Base-by-base conservation (phyloP, 2,113 vertebrate species). In the Phylloscopus trochilus region DNA sequence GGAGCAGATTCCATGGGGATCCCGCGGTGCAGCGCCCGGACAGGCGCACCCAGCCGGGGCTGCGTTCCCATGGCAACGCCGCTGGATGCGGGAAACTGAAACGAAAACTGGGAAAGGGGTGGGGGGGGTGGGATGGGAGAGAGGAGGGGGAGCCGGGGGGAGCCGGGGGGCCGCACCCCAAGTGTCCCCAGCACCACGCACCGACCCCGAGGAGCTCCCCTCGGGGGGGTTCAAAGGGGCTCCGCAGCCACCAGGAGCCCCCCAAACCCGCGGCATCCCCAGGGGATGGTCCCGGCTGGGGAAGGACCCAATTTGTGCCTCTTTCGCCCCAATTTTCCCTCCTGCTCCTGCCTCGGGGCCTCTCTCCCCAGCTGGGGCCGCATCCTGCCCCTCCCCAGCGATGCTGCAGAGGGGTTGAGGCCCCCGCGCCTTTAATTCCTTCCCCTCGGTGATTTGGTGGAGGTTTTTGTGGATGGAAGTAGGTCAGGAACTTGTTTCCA, bases 31-130 rank as follows among this genome's bases (percentile, higher is more conserved):
- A 70, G 88, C 0, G 76, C 81, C 97, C 95, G 95, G 97, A 96
- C 91, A 43, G 44, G 96, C 9, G 85, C 96, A 96, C 49, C 90
- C 90, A 83, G 95, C 86, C 44, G 64, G 95, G 95, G n/a, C n/a
- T n/a, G n/a, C n/a, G 92, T 98, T 97, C 95, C 98, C 96, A 98
- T 98, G 94, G 97, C 95, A 97, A 98, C 95, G 28, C 93, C 72
- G 92, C 85, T 30, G 81, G 95, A 95, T 96, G 95, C 41, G 4
- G 91, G 26, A 70, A 60, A 97, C 94, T 92, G 31, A 97, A 92
- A 97, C 93, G 97, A 95, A 97, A 79, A 87, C 39, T 1, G 16
- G 58, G 83, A 13, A 28, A 5, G n/a, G 5, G 31, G 17, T 10
- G 5, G 53, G 12, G 13, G 13, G 3, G 39, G 23, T 7, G 8